These are phyloP conservation scores for Seira ritae DNA, from an alignment of 2,888 invertebrate genomes.

Conservation along the genomic window DNA sequence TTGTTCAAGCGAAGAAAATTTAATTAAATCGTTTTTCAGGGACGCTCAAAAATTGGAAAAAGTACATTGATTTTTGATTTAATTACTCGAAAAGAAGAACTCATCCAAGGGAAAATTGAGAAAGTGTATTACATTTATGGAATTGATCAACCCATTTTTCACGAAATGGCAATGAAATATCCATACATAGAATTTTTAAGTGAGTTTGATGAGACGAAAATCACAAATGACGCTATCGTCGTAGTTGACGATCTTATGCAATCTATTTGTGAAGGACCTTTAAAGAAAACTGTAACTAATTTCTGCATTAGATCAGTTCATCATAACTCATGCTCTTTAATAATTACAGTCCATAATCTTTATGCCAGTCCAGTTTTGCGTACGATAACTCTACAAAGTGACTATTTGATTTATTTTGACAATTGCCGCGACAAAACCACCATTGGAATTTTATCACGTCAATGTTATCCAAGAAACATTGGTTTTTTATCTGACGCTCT, in stretches of 20 bases:
- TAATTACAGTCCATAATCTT: conserved; percentile 27
- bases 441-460: conserved; percentile 2
- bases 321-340: conserved; percentile 5
- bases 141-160: conserved; percentile 20
- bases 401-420: conserved; percentile 33
- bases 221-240: neutral
- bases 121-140: conserved; percentile 31
- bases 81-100: conserved; percentile 14
- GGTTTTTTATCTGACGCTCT: conserved; percentile 10
- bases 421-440: neutral
- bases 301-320: conserved; percentile 16
- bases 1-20: neutral
- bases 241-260: conserved; percentile 30
- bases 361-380: neutral
- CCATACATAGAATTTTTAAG: conserved; percentile 16
- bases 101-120: conserved; percentile 26
- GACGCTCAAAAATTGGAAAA: conserved; percentile 5
- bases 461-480: neutral
- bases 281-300: conserved; percentile 13
- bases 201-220: conserved; percentile 26
- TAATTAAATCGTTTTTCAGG: neutral
- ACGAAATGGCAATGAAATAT: conserved; percentile 26
- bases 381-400: conserved; percentile 20
- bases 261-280: neutral
- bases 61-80: neutral